Conservation (phyloP, 92 coral and sea anemone species). For the Porites rus region DNA sequence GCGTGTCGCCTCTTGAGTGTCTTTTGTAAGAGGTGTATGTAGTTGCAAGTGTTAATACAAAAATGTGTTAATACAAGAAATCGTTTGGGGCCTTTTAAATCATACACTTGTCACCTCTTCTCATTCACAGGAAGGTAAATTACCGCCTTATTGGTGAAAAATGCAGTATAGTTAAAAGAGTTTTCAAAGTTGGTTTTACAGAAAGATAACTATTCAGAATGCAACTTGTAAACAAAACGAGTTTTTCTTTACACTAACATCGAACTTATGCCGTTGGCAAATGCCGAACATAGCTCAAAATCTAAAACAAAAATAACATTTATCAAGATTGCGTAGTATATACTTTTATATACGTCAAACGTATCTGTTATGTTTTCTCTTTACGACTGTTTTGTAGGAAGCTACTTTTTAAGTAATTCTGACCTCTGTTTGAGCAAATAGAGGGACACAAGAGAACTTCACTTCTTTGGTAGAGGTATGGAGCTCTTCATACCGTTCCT, state of each 20-base stretch:
- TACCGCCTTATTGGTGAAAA: not conserved
- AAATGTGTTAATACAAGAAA: not conserved
- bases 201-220: not conserved
- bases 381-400: no score
- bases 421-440: no score
- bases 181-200: not conserved
- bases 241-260: not conserved
- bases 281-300: not conserved
- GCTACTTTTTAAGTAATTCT: no score
- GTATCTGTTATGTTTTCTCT: no score
- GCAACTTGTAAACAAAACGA: conserved; percentile 8
- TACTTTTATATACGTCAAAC: no score
- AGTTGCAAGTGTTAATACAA: not conserved
- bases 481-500: no score
- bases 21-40: not conserved
- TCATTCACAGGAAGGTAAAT: conserved; percentile 22
- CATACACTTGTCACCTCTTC: not conserved
- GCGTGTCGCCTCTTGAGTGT: conserved; percentile 40
- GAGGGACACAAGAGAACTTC: no score
- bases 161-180: not conserved
- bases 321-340: no score
- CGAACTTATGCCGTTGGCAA: not conserved
- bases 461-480: no score
- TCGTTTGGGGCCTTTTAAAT: not conserved
- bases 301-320: not conserved